phyloP scores from a whole-genome alignment of 2,797 vertebrate species.

The Anas georgica region DNA sequence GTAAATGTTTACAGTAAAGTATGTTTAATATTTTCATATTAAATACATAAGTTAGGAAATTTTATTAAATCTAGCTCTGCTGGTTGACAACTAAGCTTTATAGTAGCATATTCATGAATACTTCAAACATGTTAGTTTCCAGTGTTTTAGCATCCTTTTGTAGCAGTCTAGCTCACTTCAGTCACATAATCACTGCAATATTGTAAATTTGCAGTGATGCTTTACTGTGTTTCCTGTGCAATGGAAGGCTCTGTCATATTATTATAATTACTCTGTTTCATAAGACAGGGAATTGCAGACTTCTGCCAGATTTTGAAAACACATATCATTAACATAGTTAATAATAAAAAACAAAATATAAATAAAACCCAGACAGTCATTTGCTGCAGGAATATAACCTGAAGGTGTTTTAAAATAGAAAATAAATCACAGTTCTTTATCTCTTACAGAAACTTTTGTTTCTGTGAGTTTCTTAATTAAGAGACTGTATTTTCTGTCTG shows the following conservation, averaged over 20 bases:
- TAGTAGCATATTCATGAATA: not conserved
- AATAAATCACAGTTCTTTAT: constrained; percentile 19
- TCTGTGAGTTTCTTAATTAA: constrained; percentile 50
- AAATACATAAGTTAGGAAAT: not conserved
- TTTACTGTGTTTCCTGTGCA: not conserved
- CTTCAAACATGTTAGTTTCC: not conserved
- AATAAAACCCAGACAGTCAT: not conserved
- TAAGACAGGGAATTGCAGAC: not conserved
- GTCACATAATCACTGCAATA: not conserved
- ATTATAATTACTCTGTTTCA: not conserved
- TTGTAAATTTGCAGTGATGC: not conserved
- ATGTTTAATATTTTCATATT: not conserved
- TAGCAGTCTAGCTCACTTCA: not conserved
- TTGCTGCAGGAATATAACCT: constrained; percentile 16
- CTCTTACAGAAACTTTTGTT: not conserved
- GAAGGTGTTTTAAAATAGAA: constrained; percentile 39
- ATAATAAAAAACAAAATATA: not conserved
- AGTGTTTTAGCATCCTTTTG: not conserved
- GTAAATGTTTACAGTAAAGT: not conserved
- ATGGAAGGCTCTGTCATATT: not conserved
- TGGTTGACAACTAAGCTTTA: not conserved
- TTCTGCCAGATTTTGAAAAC: not conserved
- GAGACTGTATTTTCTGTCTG: constrained; percentile 7
- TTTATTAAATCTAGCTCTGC: not conserved
- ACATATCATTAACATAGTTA: not conserved